Conservation (phyloP, 2,797 vertebrate genomes). For the Eulemur mongoz region DNA sequence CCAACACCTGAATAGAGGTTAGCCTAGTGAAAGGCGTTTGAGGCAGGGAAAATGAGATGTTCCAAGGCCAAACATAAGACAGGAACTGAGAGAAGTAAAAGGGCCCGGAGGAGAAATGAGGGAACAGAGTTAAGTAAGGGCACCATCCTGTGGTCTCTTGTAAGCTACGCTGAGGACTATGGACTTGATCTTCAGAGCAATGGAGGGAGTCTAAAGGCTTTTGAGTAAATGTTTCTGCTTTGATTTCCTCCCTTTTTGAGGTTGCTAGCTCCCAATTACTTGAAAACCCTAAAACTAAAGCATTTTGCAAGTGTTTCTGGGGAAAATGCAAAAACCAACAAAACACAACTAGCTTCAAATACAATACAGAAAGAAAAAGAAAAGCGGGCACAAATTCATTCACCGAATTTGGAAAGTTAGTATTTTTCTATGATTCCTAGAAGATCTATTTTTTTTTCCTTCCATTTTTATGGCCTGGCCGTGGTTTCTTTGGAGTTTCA, state of each 20-base stretch:
- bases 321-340: neutral
- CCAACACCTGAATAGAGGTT: neutral
- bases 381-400: neutral
- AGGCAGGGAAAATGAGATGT: neutral
- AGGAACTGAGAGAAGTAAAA: neutral
- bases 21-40: neutral
- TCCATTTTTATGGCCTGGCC: neutral
- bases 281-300: neutral
- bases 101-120: neutral
- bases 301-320: neutral
- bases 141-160: neutral
- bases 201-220: neutral
- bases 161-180: neutral
- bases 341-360: constrained; percentile 6
- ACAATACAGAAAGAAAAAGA: neutral
- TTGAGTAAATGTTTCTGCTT: neutral
- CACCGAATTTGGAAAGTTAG: neutral
- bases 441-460: neutral
- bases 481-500: constrained; percentile 61
- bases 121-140: neutral
- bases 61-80: neutral
- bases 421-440: neutral
- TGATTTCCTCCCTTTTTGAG: neutral
- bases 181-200: neutral
- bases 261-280: neutral